A percentile compares a stretch with the other conserved stretches of the same genome.
Conservation (phyloP, 37 sponge, comb jelly and placozoan genomes). For the Haliclona indistincta region DNA sequence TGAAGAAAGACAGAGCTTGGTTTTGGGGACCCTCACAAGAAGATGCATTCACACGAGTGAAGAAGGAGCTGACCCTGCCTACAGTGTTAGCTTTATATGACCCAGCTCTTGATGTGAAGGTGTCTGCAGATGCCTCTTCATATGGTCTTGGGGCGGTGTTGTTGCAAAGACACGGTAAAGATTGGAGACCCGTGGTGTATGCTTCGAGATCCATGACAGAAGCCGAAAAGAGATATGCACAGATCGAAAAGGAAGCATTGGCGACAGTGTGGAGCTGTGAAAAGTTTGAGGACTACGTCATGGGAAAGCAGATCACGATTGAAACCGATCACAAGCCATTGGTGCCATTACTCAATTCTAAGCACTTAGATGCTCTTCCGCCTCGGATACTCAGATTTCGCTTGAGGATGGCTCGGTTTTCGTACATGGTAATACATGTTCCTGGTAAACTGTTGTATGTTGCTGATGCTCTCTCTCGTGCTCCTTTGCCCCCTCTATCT, state of each 20-base stretch:
- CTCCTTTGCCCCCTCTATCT: slow-evolving; percentile 20
- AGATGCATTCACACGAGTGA: slow-evolving; percentile 19
- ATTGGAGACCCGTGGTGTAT: slow-evolving; percentile 46
- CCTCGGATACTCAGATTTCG: slow-evolving; percentile 35
- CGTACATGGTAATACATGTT: slow-evolving; percentile 11
- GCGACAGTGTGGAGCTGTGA: slow-evolving; percentile 46
- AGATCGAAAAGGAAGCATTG: slow-evolving; percentile 57
- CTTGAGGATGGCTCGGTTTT: slow-evolving; percentile 22
- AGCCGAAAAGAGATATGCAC: slow-evolving; percentile 40
- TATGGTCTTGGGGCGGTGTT: slow-evolving; percentile 39
- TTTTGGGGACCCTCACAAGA: slow-evolving; percentile 29
- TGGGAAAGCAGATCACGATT: slow-evolving; percentile 19
- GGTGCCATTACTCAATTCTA: slow-evolving; percentile 22
- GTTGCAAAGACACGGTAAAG: slow-evolving; percentile 4
- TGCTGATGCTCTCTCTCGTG: slow-evolving; percentile 4
- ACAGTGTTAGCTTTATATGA: slow-evolving; percentile 36
- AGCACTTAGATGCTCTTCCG: slow-evolving; percentile 23
- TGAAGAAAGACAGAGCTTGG: slow-evolving; percentile 22
- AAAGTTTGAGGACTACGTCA: slow-evolving; percentile 41
- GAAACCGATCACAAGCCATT: slow-evolving; percentile 54
- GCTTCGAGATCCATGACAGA: slow-evolving; percentile 45
- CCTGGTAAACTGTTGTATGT: slow-evolving; percentile 23
- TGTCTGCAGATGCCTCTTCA: slow-evolving; percentile 27
- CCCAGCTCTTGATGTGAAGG: slow-evolving; percentile 9
- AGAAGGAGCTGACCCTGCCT: slow-evolving; percentile 37